Base-by-base conservation (phyloP, 2,797 vertebrate genomes). In the Mionectes olivaceus region DNA sequence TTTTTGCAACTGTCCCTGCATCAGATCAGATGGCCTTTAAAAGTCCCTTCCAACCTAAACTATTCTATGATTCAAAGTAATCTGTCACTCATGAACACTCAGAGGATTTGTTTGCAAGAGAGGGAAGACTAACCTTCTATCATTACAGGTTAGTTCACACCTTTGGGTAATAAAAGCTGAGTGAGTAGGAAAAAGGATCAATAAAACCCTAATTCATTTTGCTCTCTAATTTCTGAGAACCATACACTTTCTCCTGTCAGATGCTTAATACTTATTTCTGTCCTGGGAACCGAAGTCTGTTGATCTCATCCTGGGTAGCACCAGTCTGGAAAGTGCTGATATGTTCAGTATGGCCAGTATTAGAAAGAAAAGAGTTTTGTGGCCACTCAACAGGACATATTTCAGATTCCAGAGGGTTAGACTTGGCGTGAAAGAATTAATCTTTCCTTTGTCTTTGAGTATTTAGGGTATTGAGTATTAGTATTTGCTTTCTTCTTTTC, bases 391-490 rank as follows among this genome's bases (percentile, higher is more conserved):
- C 1, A 2, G 33, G 43, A 81, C 83, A 90, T 74, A 77, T 60
- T 86, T 93, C 73, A 59, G 50, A 89, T 93, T 93, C 71, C 79
- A 69, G 56, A 87, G 11, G 17, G 19, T 33, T 83, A 61, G 33
- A 19, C 49, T 80, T 78, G 35, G 35, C 1, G 2, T 30, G 49
- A 90, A 94, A 89, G 15, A 94, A 95, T 74, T 92, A 69, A 88
- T 52, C 56, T 93, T 89, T 74, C 24, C 53, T 94, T 88, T 94
- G 57, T 67, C 39, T 88, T 83, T 71, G 37, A 75, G 37, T 61
- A 83, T 47, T 78, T 75, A 89, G 35, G 33, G 13, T 35, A 35
- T 35, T 35, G 35, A 35, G 35, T 35, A 35, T 35, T 35, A 35
- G 35, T 35, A 35, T 89, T 77, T 80, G 33, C 32, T 88, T 88